Base-by-base conservation (phyloP, 2,888 invertebrate genomes). In the Meteorus colon region DNA sequence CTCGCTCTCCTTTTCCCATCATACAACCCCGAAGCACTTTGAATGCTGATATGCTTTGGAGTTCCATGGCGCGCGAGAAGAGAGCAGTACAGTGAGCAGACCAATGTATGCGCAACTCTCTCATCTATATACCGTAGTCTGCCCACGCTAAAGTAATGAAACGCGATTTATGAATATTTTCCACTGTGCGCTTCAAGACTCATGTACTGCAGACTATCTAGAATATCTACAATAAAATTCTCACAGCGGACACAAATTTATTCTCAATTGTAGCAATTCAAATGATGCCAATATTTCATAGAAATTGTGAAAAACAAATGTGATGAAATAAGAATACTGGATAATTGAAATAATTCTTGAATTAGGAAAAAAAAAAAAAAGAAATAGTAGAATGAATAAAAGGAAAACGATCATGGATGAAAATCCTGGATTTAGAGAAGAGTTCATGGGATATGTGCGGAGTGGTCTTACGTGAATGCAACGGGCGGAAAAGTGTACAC, bases 11-110 rank as follows among this genome's bases (percentile, higher is more conserved):
- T 84, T 79, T 75, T 81, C 78, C 80, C 82, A 81, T 81, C 81
- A 81, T 80, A 78, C 77, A 80, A 75, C 74, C 76, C 77, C 76
- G 70, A 78, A 86, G 87, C 82, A 89, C 89, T 89, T 89, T 89
- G 89, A 89, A 89, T 89, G 89, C 89, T 89, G 89, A 89, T 89
- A 89, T 84, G 88, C 86, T 81, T 80, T 82, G 81, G 80, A 84
- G 82, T 81, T 82, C 77, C 77, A 82, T 77, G 77, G 76, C 75
- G 78, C 68, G 73, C 73, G 73, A 73, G 67, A 67, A 65, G 34
- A 45, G 51, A 55, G 37, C 48, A 70, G 63, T 60, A 60, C 19
- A 14, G 37, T 60, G 55, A 55, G 19, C 24, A 55, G 55, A 55
- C 60, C 24, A 65, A 41, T 67, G 72, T 65, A 63, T 63, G 55